phyloP scores from a whole-genome alignment of 2,797 vertebrate genomes.

The Dicrostonyx torquatus region DNA sequence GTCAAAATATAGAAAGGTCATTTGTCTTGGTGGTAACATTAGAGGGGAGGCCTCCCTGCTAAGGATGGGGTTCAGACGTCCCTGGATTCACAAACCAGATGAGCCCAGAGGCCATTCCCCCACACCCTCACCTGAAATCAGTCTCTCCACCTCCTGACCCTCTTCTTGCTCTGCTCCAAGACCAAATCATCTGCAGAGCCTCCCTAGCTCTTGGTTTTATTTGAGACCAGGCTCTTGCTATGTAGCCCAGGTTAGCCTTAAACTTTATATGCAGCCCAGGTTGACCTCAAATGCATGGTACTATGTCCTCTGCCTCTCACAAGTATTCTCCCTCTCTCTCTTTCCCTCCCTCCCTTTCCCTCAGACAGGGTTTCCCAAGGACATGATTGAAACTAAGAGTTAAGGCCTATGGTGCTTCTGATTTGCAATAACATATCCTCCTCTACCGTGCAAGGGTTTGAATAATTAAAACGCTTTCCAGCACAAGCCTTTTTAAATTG shows the following conservation, averaged over 20 bases:
- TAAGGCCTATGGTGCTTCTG: not conserved
- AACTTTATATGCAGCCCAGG: not conserved
- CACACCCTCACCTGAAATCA: not conserved
- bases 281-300: not conserved
- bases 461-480: slow-evolving; percentile 55
- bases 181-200: not conserved
- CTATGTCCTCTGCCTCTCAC: not conserved
- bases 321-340: not conserved
- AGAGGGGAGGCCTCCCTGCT: slow-evolving; percentile 40
- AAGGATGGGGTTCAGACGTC: too few relatives aligned
- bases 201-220: not conserved
- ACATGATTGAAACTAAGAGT: not conserved
- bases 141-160: not conserved
- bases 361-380: accelerated
- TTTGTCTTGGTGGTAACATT: slow-evolving; percentile 48
- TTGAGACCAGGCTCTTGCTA: not conserved
- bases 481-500: not conserved
- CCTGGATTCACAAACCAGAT: not conserved
- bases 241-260: not conserved
- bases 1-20: slow-evolving; percentile 73
- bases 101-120: not conserved
- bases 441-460: slow-evolving; percentile 7
- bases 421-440: not conserved
- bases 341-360: not conserved
- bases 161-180: not conserved